phyloP scores from a whole-genome alignment of 2,797 vertebrate genomes.

The Poecilia gillii region DNA sequence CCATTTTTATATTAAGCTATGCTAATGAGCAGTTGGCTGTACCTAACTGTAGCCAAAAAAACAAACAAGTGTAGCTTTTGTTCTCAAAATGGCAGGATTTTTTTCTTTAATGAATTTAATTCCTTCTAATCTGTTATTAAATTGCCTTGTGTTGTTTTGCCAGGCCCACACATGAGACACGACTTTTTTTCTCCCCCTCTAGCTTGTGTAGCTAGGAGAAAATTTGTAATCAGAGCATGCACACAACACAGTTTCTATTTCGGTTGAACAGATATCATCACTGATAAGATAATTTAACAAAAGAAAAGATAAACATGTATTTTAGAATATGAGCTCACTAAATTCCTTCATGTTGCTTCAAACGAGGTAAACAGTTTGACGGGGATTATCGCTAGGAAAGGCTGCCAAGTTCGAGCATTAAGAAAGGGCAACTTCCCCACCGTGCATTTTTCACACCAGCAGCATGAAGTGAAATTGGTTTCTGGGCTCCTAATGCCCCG shows the following conservation, averaged over 20 bases:
- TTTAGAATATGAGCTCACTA: constrained; percentile 15
- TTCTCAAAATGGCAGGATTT: not conserved
- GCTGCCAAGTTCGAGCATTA: constrained; percentile 46
- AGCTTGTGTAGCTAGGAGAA: not conserved
- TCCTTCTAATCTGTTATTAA: not conserved
- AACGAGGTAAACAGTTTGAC: constrained; percentile 56
- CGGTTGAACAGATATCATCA: not conserved
- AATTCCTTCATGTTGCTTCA: constrained; percentile 29
- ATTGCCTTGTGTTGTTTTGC: not conserved
- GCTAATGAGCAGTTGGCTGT: not conserved
- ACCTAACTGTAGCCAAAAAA: not conserved
- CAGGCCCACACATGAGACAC: not conserved
- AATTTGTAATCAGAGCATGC: not conserved
- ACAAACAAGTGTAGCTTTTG: not conserved
- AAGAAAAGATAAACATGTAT: not conserved
- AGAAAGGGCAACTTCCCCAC: constrained; percentile 56
- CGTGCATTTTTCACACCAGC: constrained; percentile 60
- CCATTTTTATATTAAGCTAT: not conserved
- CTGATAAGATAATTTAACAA: not conserved
- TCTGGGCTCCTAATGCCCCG: constrained; percentile 65
- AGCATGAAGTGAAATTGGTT: constrained; percentile 67
- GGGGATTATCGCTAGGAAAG: constrained; percentile 50
- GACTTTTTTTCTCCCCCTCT: not conserved
- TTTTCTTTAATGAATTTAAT: constrained; percentile 1
- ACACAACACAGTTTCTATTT: not conserved